Evolutionary conservation across 2,888 invertebrate genomes (phyloP), one percentile per base, ranked within the genome.

Genomic region (Hirtodrosophila duncani): DNA sequence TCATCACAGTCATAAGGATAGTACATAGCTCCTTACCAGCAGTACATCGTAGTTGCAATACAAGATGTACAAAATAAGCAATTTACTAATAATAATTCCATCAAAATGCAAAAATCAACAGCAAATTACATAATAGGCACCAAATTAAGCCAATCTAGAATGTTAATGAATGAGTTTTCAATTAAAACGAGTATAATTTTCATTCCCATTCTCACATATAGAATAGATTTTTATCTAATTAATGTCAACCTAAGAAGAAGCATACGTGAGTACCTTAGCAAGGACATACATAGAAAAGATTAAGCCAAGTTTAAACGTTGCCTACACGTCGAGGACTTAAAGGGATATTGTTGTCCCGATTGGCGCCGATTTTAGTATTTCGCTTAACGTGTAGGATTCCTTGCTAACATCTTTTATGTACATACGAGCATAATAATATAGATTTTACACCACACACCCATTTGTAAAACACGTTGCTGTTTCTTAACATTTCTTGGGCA

Each of bases 181-280:
- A n/a, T n/a, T n/a, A n/a, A n/a, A n/a, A n/a, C n/a, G n/a, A n/a
- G n/a, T n/a, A n/a, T n/a, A n/a, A n/a, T n/a, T n/a, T n/a, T n/a
- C n/a, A n/a, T n/a, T n/a, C n/a, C n/a, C 11, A 16, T 17, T 16
- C 13, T n/a, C 58, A 34, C 37, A 43, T 60, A 34, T 21, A 10
- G n/a, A 14, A 18, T 14, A 50, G 11, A 39, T 17, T 33, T 42
- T 42, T 43, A 42, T 18, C 33, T 34, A 23, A 41, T 23, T 45
- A 48, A 46, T 27, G 27, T 5, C 38, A 67, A 42, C 44, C 51
- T 56, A 58, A 53, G 21, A 36, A 59, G 64, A 45, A 65, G 70
- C 59, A 81, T 74, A 75, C 81, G 60, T 64, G 74, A 75, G 74
- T 80, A 80, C 74, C 81, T 81, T 81, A 78, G 78, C 55, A 71